Evolutionary conservation across 1,140 invertebrate genomes (phyloP).

Genomic region (Drosophila takahashii): DNA sequence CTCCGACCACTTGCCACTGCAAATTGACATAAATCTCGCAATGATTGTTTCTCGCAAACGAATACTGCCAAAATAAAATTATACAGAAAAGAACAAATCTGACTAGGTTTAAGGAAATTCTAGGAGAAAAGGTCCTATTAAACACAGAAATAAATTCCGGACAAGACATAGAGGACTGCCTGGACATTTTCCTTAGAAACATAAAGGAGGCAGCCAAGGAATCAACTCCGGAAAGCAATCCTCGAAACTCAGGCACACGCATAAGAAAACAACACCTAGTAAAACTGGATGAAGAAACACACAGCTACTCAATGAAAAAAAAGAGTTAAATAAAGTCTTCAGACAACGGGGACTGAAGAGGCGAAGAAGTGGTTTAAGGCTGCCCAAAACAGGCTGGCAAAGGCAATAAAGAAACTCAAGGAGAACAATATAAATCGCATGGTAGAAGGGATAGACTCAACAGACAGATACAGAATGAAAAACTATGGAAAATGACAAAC

Average conservation of each 20-base stretch:
- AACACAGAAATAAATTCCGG: not conserved
- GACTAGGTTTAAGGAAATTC: not conserved
- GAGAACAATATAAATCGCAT: not conserved
- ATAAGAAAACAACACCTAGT: not conserved
- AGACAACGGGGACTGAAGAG: not conserved
- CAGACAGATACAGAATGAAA: conserved; percentile 4
- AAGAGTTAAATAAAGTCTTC: not conserved
- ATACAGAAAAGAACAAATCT: not conserved
- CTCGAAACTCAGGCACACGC: not conserved
- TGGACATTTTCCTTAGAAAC: conserved; percentile 1
- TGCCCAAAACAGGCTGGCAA: conserved; percentile 2
- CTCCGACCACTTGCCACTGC: too few relatives aligned
- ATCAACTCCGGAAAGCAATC: not conserved
- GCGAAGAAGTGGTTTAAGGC: not conserved
- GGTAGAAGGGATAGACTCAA: not conserved
- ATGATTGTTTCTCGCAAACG: too few relatives aligned
- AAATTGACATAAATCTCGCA: too few relatives aligned
- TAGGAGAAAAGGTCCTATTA: not conserved
- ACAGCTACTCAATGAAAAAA: not conserved
- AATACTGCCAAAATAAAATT: not conserved
- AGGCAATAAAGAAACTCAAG: not conserved
- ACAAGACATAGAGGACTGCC: conserved; percentile 6
- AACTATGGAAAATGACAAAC: conserved; percentile 16
- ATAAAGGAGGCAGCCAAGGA: conserved; percentile 4
- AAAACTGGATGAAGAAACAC: not conserved